Conservation (phyloP, 1,140 invertebrate genomes). For the Caenorhabditis remanei region DNA sequence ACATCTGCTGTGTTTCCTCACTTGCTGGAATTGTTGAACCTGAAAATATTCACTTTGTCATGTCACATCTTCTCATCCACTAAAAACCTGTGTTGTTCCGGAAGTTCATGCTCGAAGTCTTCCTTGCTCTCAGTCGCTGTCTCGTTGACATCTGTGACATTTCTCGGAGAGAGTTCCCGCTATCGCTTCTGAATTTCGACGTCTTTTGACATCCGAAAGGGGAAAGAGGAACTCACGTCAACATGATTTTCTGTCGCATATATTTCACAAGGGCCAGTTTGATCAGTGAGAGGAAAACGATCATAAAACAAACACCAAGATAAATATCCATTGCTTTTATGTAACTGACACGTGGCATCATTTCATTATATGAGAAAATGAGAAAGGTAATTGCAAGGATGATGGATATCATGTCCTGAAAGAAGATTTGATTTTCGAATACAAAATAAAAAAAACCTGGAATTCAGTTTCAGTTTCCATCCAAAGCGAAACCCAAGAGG, state of each 20-base stretch:
- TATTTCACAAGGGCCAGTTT: constrained; percentile 77
- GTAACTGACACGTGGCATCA: constrained; percentile 86
- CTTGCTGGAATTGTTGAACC: background rate
- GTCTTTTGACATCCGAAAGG: background rate
- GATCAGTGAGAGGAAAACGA: constrained; percentile 77
- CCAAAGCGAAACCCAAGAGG: constrained; percentile 77
- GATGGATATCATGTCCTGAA: constrained; percentile 91
- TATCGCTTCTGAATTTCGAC: constrained; percentile 46
- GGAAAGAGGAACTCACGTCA: constrained; percentile 55
- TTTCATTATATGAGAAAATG: constrained; percentile 97
- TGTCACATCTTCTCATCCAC: too few relatives aligned
- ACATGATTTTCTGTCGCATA: constrained; percentile 72
- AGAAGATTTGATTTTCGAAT: background rate
- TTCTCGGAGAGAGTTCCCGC: constrained; percentile 27
- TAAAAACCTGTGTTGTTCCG: constrained; percentile 28
- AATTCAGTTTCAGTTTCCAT: constrained; percentile 77
- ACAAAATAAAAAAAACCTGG: constrained; percentile 63
- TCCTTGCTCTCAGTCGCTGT: constrained; percentile 1
- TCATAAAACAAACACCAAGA: constrained; percentile 81
- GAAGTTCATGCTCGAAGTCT: constrained; percentile 24
- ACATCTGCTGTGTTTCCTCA: constrained; percentile 10
- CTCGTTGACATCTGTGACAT: constrained; percentile 48
- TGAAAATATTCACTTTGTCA: background rate
- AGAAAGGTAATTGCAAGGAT: constrained; percentile 97
- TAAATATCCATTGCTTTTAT: constrained; percentile 98